Evolutionary conservation across 2,797 vertebrate species (phyloP).

Genomic region (Melanotaenia boesemani): DNA sequence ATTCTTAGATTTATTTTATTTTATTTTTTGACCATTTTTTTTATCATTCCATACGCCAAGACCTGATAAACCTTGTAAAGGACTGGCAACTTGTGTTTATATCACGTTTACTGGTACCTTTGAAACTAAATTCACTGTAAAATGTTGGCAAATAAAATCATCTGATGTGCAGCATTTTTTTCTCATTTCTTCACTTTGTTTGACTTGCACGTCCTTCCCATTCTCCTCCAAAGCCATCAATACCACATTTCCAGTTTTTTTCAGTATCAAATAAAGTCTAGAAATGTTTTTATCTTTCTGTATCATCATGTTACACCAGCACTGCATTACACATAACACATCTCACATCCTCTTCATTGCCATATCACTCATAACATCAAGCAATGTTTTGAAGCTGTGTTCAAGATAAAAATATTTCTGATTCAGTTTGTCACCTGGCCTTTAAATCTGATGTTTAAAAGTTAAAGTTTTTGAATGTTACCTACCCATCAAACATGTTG

Average conservation of each 20-base stretch:
- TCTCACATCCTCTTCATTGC: constrained; percentile 16
- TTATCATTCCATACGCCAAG: too few relatives aligned
- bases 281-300: constrained; percentile 2
- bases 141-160: too few relatives aligned
- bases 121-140: too few relatives aligned
- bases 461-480: too few relatives aligned
- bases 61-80: too few relatives aligned
- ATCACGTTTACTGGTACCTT: too few relatives aligned
- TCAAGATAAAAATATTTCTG: not conserved
- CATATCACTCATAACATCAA: constrained; percentile 26
- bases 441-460: not conserved
- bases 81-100: too few relatives aligned
- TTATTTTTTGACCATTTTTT: too few relatives aligned
- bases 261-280: constrained; percentile 62
- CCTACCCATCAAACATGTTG: too few relatives aligned
- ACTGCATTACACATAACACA: constrained; percentile 39
- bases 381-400: constrained; percentile 17
- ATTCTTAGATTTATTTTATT: too few relatives aligned
- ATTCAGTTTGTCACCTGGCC: not conserved
- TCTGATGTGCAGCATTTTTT: too few relatives aligned
- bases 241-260: constrained; percentile 57
- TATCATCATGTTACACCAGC: constrained; percentile 57
- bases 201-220: constrained; percentile 1
- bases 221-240: constrained; percentile 41
- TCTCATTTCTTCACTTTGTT: not conserved